Conservation (phyloP, 2,113 vertebrate genomes). For the Perca fluviatilis region DNA sequence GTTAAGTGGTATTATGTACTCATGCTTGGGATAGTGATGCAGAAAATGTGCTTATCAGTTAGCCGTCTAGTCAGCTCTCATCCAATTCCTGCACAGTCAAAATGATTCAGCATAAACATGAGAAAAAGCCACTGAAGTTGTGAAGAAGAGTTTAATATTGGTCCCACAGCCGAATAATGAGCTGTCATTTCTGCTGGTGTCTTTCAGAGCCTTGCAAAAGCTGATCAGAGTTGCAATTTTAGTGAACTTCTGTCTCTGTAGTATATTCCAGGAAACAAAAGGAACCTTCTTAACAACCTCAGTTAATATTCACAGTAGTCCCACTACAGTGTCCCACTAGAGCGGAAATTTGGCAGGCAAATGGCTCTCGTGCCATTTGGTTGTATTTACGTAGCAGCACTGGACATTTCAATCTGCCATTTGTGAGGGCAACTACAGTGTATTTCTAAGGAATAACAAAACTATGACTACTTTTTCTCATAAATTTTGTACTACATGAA, state of each 20-base stretch:
- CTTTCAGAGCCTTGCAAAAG: conserved; percentile 37
- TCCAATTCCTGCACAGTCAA: conserved; percentile 17
- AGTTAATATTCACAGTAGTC: conserved; percentile 20
- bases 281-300: background rate
- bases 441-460: background rate
- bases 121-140: conserved; percentile 35
- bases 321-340: background rate
- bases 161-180: conserved; percentile 52
- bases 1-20: background rate
- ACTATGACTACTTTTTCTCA: background rate
- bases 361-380: conserved; percentile 58
- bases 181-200: conserved; percentile 54
- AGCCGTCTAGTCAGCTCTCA: conserved; percentile 3
- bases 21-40: background rate
- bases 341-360: conserved; percentile 62
- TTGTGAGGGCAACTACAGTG: background rate
- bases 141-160: conserved; percentile 34
- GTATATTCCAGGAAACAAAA: conserved; percentile 28
- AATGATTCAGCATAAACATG: conserved; percentile 49
- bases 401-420: conserved; percentile 7
- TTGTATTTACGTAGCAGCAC: conserved; percentile 62
- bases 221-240: conserved; percentile 40
- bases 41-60: conserved; percentile 27
- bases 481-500: background rate
- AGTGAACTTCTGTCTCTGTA: conserved; percentile 21